Conservation (phyloP, 2,888 invertebrate genomes). For the Nematopogon swammerdamellus region DNA sequence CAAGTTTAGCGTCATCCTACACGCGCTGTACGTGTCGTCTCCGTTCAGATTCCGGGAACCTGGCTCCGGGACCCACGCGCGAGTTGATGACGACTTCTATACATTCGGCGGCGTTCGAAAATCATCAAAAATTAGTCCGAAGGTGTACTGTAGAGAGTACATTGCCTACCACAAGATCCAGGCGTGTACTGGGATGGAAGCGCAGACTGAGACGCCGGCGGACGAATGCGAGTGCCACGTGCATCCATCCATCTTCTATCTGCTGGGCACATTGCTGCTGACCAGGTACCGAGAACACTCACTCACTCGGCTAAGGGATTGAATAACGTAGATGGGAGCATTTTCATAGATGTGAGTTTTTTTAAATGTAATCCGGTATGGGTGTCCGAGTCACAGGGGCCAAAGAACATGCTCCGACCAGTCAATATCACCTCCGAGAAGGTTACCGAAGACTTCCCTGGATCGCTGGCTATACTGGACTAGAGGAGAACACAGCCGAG, state of each 20-base stretch:
- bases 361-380: too few species aligned
- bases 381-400: too few species aligned
- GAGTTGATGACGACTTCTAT: neutral
- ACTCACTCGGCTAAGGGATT: too few species aligned
- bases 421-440: too few species aligned
- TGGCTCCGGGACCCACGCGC: neutral
- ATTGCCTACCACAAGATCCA: constrained; percentile 62
- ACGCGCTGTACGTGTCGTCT: neutral
- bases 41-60: neutral
- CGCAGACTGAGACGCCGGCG: constrained; percentile 47
- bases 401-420: too few species aligned
- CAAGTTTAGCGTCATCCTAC: neutral
- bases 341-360: too few species aligned
- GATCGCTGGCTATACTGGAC: too few species aligned
- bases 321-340: too few species aligned
- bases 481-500: too few species aligned
- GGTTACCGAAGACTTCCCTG: too few species aligned
- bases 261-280: constrained; percentile 57
- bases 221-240: constrained; percentile 62
- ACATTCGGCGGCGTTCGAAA: constrained; percentile 12
- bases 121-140: constrained; percentile 49
- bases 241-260: constrained; percentile 63
- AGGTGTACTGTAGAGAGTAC: constrained; percentile 51
- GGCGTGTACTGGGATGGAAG: constrained; percentile 38
- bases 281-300: constrained; percentile 48